These are phyloP conservation scores for Chaetodon auriga DNA, from an alignment of 2,113 vertebrate species.

Conservation along the genomic window DNA sequence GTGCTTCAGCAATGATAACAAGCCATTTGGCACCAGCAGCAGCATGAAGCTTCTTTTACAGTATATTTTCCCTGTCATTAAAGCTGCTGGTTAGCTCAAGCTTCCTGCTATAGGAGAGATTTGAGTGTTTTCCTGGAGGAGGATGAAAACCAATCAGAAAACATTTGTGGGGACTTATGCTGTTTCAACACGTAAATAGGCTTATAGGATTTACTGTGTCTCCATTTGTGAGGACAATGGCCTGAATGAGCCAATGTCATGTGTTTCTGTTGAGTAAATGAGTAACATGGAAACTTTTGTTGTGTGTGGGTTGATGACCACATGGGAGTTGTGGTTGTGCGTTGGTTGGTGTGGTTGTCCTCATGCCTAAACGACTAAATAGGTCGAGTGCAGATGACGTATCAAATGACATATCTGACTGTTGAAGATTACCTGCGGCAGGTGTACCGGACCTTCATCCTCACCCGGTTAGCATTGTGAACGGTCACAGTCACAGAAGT, in stretches of 20 bases:
- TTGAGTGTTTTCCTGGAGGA: background rate
- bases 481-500: background rate
- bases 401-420: too few relatives aligned
- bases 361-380: too few relatives aligned
- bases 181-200: background rate
- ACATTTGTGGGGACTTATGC: too few relatives aligned
- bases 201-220: slow-evolving; percentile 15
- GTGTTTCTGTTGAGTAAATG: background rate
- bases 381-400: too few relatives aligned
- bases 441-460: too few relatives aligned
- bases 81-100: background rate
- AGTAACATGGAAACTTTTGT: too few relatives aligned
- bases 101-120: background rate
- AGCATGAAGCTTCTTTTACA: background rate
- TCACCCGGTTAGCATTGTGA: too few relatives aligned
- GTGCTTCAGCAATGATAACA: slow-evolving; percentile 2
- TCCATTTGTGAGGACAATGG: background rate
- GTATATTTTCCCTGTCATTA: background rate
- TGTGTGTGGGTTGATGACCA: too few relatives aligned
- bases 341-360: too few relatives aligned
- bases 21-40: slow-evolving; percentile 10
- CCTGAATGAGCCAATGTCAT: background rate
- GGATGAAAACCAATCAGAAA: slow-evolving; percentile 6
- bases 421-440: too few relatives aligned
- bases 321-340: too few relatives aligned